Base-by-base conservation (phyloP, 2,113 vertebrate species). In the Cavia porcellus region DNA sequence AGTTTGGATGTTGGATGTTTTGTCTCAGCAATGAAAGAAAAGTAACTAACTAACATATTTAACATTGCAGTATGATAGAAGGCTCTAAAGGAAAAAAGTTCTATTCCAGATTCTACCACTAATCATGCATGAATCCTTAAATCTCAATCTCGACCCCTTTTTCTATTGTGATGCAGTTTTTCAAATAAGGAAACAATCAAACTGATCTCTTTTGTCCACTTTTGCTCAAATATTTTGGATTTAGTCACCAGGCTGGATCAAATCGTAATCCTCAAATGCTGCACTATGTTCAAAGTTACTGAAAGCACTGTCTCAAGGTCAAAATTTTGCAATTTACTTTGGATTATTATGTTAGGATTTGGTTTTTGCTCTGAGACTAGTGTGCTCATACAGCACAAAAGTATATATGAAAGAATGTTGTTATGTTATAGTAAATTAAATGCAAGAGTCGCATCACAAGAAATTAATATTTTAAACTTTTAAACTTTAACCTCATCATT, bases 331-430 rank as follows among this genome's bases (percentile, higher is more conserved):
- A 6, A 72, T 90, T 19, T 70, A n/a, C 17, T n/a, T n/a, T 15
- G 15, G 17, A 35, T n/a, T n/a, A 83, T 94, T n/a, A 83, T 94
- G 22, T 72, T 68, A 82, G 89, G 57, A 68, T 75, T 84, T 66
- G 12, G 61, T 38, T 84, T 80, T 91, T 68, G n/a, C 57, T 88
- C 70, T 84, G 35, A 57, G 59, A 72, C 14, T 74, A 79, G 28
- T 92, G 22, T 66, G 22, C 47, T 10, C 32, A 30, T 17, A 47
- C 30, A 66, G 55, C 47, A 57, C 38, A 89, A n/a, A 72, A 32
- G n/a, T 59, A 74, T 42, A 13, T 45, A 35, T 74, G 32, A 70
- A 88, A 80, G n/a, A 96, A 68, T 35, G 14, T 32, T 68, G 17
- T 17, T 17, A 17, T 62, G 25, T 35, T 68, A 68, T 68, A 68